phyloP scores from a whole-genome alignment of 1,140 invertebrate genomes.

The Drosophila prosaltans region DNA sequence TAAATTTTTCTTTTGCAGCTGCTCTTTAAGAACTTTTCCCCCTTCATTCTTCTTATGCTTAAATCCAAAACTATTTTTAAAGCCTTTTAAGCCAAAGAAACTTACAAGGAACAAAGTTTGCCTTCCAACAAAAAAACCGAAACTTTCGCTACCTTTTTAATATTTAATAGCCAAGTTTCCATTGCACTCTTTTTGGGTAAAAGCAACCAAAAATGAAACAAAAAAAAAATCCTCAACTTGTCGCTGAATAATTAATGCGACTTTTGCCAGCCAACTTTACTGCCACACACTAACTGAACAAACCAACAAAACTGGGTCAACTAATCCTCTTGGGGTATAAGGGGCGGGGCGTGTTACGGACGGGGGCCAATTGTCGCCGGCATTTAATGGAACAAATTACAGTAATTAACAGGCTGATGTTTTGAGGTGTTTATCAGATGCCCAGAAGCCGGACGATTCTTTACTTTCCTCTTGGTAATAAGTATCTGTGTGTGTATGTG shows the following conservation, averaged over 20 bases:
- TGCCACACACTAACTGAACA: not conserved
- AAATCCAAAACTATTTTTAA: no score
- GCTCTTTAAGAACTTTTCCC: no score
- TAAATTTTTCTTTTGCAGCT: no score
- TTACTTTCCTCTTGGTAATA: conserved; percentile 24
- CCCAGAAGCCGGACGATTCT: not conserved
- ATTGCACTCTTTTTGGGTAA: not conserved
- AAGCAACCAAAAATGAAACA: not conserved
- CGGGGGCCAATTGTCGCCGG: conserved; percentile 47
- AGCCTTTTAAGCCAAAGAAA: not conserved
- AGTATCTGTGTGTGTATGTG: conserved; percentile 36
- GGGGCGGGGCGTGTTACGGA: conserved; percentile 12
- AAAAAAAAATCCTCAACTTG: conserved; percentile 8
- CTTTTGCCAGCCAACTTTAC: conserved; percentile 33
- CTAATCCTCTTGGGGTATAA: conserved; percentile 54
- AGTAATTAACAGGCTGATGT: conserved; percentile 66
- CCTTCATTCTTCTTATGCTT: no score
- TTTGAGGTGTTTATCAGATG: conserved; percentile 70
- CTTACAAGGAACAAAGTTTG: not conserved
- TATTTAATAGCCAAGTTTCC: conserved; percentile 11
- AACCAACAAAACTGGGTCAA: conserved; percentile 64
- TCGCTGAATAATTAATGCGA: conserved; percentile 67
- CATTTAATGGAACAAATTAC: conserved; percentile 65
- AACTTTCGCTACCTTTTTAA: conserved; percentile 3
- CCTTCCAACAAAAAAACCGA: not conserved